phyloP scores from a whole-genome alignment of 2,797 vertebrate genomes.

The Vipera ursinii region DNA sequence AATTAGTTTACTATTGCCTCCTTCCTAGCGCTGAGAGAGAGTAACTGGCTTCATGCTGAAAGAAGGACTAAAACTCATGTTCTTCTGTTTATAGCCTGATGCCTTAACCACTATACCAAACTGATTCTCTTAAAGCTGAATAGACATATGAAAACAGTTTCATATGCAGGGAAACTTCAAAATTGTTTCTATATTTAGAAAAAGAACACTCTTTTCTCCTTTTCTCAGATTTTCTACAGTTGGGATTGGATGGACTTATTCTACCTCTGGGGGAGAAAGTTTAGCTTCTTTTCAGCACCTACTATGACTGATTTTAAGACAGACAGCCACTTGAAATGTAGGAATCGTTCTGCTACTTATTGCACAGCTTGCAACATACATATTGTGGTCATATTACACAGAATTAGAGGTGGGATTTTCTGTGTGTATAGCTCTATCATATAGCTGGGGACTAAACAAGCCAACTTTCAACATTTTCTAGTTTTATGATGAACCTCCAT shows the following conservation, averaged over 20 bases:
- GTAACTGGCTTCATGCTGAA: not conserved
- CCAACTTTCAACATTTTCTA: not conserved
- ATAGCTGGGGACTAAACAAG: not conserved
- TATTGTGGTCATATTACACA: not conserved
- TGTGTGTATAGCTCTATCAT: not conserved
- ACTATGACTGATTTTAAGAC: not conserved
- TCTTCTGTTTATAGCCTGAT: not conserved
- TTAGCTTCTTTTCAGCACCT: not conserved
- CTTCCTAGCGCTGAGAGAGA: not conserved
- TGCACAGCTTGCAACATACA: not conserved
- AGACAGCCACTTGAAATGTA: not conserved
- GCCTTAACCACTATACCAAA: not conserved
- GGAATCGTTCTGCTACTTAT: not conserved
- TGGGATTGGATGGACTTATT: not conserved
- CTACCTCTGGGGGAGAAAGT: not conserved
- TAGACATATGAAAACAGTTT: not conserved
- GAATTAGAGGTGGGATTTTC: not conserved
- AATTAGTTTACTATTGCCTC: not conserved
- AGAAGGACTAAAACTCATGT: not conserved
- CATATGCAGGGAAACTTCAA: not conserved
- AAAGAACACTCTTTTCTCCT: not conserved
- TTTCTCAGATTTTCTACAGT: not conserved
- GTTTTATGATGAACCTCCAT: not conserved
- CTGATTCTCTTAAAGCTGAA: not conserved
- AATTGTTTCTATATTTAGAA: not conserved